Evolutionary conservation across 2,888 invertebrate genomes (phyloP).

Genomic region (Caenorhabditis sp.): DNA sequence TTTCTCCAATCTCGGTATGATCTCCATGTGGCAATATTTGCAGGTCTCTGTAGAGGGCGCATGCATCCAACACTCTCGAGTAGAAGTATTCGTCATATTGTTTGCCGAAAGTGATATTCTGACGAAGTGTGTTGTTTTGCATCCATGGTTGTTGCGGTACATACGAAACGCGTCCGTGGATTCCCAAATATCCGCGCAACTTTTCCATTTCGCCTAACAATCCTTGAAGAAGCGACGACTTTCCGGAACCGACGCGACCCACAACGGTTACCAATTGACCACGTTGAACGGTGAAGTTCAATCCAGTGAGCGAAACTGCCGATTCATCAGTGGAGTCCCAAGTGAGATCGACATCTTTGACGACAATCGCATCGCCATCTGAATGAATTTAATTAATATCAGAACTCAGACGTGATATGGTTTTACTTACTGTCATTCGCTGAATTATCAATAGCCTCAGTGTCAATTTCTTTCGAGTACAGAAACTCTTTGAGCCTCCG

Average conservation of each 20-base stretch:
- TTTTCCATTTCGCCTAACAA: constrained; percentile 77
- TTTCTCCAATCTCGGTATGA: constrained; percentile 69
- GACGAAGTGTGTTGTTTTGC: constrained; percentile 90
- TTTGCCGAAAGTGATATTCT: constrained; percentile 85
- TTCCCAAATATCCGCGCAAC: constrained; percentile 55
- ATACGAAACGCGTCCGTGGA: constrained; percentile 79
- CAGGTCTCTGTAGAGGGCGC: constrained; percentile 63
- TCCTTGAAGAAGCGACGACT: constrained; percentile 80
- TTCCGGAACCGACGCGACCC: constrained; percentile 68
- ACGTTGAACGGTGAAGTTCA: constrained; percentile 76
- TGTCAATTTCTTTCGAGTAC: constrained; percentile 51
- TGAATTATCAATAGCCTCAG: constrained; percentile 34
- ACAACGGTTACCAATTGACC: constrained; percentile 66
- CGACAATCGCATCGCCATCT: constrained; percentile 60
- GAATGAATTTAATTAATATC: neutral
- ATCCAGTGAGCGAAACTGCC: constrained; percentile 64
- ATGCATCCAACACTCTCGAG: constrained; percentile 65
- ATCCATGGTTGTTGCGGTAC: constrained; percentile 98
- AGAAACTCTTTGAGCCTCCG: constrained; percentile 66
- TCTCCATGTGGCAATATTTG: constrained; percentile 62
- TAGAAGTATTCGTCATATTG: constrained; percentile 67
- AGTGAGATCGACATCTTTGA: constrained; percentile 52
- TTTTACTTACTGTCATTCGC: constrained; percentile 50
- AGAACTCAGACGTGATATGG: no score
- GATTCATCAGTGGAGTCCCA: constrained; percentile 57